Evolutionary conservation across 2,888 invertebrate genomes (phyloP), one percentile per base, ranked within the genome.

Genomic region (Melinaea menophilus): DNA sequence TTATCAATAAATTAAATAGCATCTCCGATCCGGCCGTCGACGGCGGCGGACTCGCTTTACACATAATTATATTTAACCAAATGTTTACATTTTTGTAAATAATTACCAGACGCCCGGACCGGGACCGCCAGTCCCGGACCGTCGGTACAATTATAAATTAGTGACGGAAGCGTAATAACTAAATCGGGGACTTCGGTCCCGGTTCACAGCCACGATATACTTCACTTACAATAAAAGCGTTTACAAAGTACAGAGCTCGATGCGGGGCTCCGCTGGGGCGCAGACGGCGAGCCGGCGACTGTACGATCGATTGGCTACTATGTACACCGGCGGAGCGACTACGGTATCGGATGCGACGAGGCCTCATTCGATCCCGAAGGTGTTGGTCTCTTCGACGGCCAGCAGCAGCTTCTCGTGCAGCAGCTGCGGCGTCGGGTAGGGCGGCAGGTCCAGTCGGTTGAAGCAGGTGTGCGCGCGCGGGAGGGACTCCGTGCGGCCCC

Each of bases 391-490:
- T 82, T 98, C 98, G 47, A 98, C 98, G 56, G 98, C 98, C 68
- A 98, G 92, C 66, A 98, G 91, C 12, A 98, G 91, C 82, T 98
- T 98, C 84, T 98, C 98, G 81, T 97, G 95, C 62, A 98, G 93
- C 79, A 97, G 94, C 77, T 97, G 97, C 57, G 95, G 96, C 3
- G 97, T 96, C 61, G 97, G 97, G 92, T 99, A 99, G 0, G 98
- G 97, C 61, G 99, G 99, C 71, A 99, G 92, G 90, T 99, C 99
- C 75, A 99, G 92, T 33, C 99, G 93, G 92, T 99, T 99, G 92
- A 99, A 99, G 91, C 99, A 99, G 3, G 99, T 99, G 88, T 99
- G 99, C 1, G 99, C 98, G 71, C 98, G 93, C 34, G 98, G 98
- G 75, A 98, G 92, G 75, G 97, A 97, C 82, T 97, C 97, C 45